These are phyloP conservation scores for Macropus fuliginosus DNA, from an alignment of 2,797 vertebrate genomes.

Conservation along the genomic window DNA sequence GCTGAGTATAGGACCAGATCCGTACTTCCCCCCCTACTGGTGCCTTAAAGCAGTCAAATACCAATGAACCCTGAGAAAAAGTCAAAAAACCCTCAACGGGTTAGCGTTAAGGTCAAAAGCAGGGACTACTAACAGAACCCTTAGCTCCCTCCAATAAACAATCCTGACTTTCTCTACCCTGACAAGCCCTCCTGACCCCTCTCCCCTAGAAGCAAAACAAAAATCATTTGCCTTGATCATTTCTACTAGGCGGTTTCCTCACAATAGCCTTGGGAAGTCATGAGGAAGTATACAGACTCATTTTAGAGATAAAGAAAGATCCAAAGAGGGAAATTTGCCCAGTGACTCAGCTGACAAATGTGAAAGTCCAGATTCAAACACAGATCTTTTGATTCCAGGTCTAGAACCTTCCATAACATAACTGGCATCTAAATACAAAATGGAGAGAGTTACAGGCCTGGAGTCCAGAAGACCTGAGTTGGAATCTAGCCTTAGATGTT, in stretches of 20 bases:
- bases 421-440: not conserved
- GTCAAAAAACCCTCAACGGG: not conserved
- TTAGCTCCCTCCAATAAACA: not conserved
- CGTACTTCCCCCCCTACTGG: slow-evolving; percentile 77
- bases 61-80: slow-evolving; percentile 83
- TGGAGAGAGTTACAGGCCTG: not conserved
- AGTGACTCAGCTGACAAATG: not conserved
- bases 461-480: not conserved
- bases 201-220: not conserved
- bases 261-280: not conserved
- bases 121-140: not conserved
- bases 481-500: not conserved
- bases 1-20: slow-evolving; percentile 74
- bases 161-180: not conserved
- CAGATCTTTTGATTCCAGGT: not conserved
- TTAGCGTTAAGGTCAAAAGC: not conserved
- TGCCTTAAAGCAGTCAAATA: slow-evolving; percentile 83
- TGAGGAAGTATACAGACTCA: not conserved
- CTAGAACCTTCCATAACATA: not conserved
- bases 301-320: not conserved
- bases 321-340: not conserved
- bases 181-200: not conserved
- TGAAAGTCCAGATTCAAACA: not conserved
- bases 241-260: not conserved
- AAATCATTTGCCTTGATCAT: not conserved